phyloP scores from a whole-genome alignment of 2,888 invertebrate genomes.

The Nowickia ferox region DNA sequence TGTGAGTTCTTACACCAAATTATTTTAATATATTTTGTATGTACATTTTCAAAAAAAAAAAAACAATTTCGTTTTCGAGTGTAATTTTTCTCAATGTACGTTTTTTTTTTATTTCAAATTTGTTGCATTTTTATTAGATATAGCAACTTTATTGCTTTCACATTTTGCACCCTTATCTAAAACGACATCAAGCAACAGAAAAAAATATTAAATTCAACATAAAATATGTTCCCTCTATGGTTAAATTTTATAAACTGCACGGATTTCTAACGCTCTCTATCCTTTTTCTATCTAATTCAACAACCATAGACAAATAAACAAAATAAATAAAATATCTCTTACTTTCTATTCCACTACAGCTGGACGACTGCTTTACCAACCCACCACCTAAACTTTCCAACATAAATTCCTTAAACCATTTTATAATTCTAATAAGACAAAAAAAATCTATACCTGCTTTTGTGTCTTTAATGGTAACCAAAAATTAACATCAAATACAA shows the following conservation, averaged over 20 bases:
- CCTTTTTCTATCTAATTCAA: slow-evolving; percentile 23
- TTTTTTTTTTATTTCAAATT: too few relatives aligned
- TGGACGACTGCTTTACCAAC: slow-evolving; percentile 15
- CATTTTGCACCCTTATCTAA: too few relatives aligned
- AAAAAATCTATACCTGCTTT: background rate
- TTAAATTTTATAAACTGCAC: background rate
- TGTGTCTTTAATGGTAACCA: background rate
- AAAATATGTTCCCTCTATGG: slow-evolving; percentile 30
- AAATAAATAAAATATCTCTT: slow-evolving; percentile 4
- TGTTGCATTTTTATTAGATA: too few relatives aligned
- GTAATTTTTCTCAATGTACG: too few relatives aligned
- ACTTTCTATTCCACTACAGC: background rate
- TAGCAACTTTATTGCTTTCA: too few relatives aligned
- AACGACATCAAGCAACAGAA: too few relatives aligned
- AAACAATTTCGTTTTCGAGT: too few relatives aligned
- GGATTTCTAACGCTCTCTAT: background rate
- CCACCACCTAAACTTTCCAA: background rate
- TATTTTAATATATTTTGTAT: too few relatives aligned
- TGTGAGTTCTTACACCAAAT: too few relatives aligned
- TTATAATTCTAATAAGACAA: slow-evolving; percentile 15
- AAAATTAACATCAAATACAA: slow-evolving; percentile 29
- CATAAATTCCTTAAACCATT: background rate
- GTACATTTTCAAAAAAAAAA: too few relatives aligned
- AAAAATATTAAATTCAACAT: too few relatives aligned
- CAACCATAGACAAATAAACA: slow-evolving; percentile 41